phyloP scores from a whole-genome alignment of 2,113 vertebrate genomes.

The Phyllostomus discolor region DNA sequence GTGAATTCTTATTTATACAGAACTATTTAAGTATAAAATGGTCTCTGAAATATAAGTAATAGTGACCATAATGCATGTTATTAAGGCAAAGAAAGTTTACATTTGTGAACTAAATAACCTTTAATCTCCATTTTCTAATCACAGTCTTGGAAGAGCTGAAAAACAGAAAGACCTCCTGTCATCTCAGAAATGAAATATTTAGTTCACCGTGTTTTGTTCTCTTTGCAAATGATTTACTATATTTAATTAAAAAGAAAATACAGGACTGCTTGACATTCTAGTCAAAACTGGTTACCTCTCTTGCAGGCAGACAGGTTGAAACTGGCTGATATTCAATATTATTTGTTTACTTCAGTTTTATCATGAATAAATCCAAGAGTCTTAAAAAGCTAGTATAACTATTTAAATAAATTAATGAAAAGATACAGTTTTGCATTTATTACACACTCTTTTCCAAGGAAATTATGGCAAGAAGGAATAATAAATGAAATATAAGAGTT shows the following conservation, averaged over 20 bases:
- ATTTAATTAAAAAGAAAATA: constrained; percentile 52
- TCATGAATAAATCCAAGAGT: constrained; percentile 6
- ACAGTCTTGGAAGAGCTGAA: neutral
- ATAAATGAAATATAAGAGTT: neutral
- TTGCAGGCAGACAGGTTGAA: constrained; percentile 13
- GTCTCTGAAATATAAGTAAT: constrained; percentile 22
- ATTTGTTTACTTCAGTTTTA: constrained; percentile 35
- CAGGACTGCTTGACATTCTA: neutral
- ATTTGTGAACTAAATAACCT: neutral
- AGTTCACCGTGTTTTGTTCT: neutral
- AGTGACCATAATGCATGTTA: neutral
- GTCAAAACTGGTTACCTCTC: constrained; percentile 33
- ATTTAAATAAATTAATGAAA: constrained; percentile 24
- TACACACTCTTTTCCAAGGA: neutral
- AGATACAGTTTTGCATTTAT: neutral
- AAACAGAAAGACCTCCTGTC: neutral
- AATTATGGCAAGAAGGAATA: neutral
- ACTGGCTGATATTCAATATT: constrained; percentile 18
- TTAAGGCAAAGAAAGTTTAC: neutral
- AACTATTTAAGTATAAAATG: constrained; percentile 33
- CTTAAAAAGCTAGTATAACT: neutral
- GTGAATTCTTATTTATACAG: constrained; percentile 44
- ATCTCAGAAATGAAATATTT: constrained; percentile 13
- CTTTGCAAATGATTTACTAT: constrained; percentile 55
- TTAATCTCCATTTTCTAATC: constrained; percentile 29